A percentile compares a stretch with the other conserved stretches of the same genome.
Evolutionary conservation across 2,113 vertebrate genomes (phyloP).

Genomic region (Periophthalmus modestus): DNA sequence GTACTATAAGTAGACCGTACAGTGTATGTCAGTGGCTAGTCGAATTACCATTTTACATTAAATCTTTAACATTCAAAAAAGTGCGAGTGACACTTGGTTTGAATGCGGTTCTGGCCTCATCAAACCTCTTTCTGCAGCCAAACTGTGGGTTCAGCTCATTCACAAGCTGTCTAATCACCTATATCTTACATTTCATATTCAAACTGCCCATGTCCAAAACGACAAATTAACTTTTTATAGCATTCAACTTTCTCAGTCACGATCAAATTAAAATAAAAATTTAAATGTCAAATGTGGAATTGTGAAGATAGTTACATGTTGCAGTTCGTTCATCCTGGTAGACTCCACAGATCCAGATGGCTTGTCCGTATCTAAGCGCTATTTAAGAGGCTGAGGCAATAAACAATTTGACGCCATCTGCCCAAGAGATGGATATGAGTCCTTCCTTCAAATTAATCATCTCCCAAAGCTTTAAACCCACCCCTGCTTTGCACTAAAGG

Average conservation of each 20-base stretch:
- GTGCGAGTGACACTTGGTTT: background rate
- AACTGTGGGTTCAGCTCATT: background rate
- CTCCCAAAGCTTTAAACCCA: slow-evolving; percentile 27
- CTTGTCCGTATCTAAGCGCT: slow-evolving; percentile 54
- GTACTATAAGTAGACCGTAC: background rate
- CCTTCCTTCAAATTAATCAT: slow-evolving; percentile 54
- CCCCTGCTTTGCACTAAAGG: slow-evolving; percentile 21
- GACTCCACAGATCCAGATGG: slow-evolving; percentile 58
- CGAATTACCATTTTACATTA: background rate
- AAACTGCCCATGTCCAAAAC: background rate
- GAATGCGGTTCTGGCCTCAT: background rate
- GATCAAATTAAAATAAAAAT: background rate
- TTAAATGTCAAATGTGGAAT: slow-evolving; percentile 4
- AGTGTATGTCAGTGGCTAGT: background rate
- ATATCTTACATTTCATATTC: background rate
- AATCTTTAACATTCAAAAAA: background rate
- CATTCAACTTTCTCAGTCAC: background rate
- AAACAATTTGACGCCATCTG: slow-evolving; percentile 63
- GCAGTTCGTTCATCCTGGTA: slow-evolving; percentile 43
- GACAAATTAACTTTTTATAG: background rate
- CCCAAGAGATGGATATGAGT: slow-evolving; percentile 49
- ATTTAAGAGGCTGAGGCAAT: slow-evolving; percentile 49
- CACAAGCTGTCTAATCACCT: background rate
- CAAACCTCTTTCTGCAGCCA: background rate
- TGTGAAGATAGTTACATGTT: slow-evolving; percentile 35